Base-by-base conservation (phyloP, 2,888 invertebrate species). In the Thelaira solivaga region DNA sequence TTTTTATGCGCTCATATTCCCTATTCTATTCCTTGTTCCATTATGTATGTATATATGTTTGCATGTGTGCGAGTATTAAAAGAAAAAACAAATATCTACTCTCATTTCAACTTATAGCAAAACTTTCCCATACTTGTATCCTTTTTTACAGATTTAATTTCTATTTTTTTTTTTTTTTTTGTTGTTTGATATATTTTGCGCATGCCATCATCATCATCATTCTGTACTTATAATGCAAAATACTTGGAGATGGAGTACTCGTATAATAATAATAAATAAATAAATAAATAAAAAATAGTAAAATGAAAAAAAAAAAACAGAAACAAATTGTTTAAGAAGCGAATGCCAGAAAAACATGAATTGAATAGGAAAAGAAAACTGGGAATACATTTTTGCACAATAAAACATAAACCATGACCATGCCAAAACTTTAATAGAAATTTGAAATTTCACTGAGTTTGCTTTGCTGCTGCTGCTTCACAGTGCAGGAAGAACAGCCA, bases 361-460 rank as follows among this genome's bases (percentile, higher is more conserved):
- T 29, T 29, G 43, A 22, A 45, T 34, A 26, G 6, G 13, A 31
- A 55, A 61, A 61, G 41, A 51, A 68, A 53, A 29, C 45, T n/a
- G 20, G 36, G 29, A 80, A 68, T 61, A 80, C 65, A 82, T 78
- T 31, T 49, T 61, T 61, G 53, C 51, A 36, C 31, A 57, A 41
- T 61, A 61, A 16, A 73, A 45, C 47, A n/a, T n/a, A 53, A 86
- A 87, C 87, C 86, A 87, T 86, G 86, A 87, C 87, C 86, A 86
- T 86, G 83, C 86, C 86, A 86, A 86, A 86, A 78, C 34, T 69
- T 59, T 45, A 29, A 49, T 55, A 59, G 68, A 34, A 34, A 13
- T 39, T 39, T 6, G 1, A 13, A 57, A 36, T 61, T 61, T 59
- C 16, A 34, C 13, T 36, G 11, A 51, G 47, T 26, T n/a, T n/a